Base-by-base conservation (phyloP, 2,797 vertebrate genomes). In the Eupleurogrammus muticus region DNA sequence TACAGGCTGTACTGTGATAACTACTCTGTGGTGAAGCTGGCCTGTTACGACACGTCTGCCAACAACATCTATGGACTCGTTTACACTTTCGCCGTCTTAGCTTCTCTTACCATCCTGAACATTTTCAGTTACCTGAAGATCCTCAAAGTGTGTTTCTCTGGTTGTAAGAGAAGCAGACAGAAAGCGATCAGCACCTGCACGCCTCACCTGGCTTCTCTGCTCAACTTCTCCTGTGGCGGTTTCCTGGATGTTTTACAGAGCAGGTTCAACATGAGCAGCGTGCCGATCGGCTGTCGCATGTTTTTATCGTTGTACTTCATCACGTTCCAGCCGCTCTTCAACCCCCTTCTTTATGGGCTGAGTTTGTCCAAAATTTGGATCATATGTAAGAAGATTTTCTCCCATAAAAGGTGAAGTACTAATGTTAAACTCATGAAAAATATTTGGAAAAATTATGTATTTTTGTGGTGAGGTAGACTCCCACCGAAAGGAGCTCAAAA, bases 281-380 rank as follows among this genome's bases (percentile, higher is more conserved):
- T 64, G 0, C 70, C 70, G 1, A 44, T 2, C 1, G 5, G 38
- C 1, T 13, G 73, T 11, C 23, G 46, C 0, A 60, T 73, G 1
- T 4, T 82, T 4, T 21, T 76, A 5, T 76, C 76, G 0, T 19
- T 70, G 0, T 82, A 82, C 35, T 82, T 36, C 10, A 38, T 82
- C 0, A 54, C 65, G 0, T 66, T 48, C 9, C 76, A 63, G 32
- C 73, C 80, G 2, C 47, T 82, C 34, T 50, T 82, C 17, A 82
- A 42, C 35, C 73, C 80, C 1, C 14, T 77, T 5, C 3, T 83
- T 0, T 77, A 83, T 1, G 81, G 81, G 0, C 44, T 83, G 4
- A 72, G 73, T 5, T 12, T 76, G 28, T 40, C 60, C 7, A 76
- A 83, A 49, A 50, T 83, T 0, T 58, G 67, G 28, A 3, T 28